Percentiles rank a stretch among this genome's conserved stretches.
These are phyloP conservation scores for Peucedramus taeniatus DNA, from an alignment of 2,113 vertebrate species.

Conservation along the genomic window DNA sequence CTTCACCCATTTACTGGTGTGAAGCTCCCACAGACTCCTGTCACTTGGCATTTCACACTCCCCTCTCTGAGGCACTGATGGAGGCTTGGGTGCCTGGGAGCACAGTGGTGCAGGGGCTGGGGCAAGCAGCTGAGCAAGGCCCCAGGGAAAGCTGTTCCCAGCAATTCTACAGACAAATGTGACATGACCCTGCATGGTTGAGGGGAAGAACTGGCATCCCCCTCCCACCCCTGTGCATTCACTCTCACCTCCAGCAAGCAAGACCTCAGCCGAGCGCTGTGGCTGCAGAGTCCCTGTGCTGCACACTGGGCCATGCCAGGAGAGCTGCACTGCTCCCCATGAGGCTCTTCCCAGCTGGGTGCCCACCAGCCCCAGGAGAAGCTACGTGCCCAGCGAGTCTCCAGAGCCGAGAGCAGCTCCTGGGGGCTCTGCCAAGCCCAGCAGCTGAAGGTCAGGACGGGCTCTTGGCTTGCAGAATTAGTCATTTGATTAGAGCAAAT, in stretches of 20 bases:
- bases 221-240: not conserved
- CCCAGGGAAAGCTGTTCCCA: not conserved
- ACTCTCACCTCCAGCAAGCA: accelerated
- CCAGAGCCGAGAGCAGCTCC: not conserved
- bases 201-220: not conserved
- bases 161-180: not conserved
- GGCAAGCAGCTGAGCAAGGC: too few relatives aligned
- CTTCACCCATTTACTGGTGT: not conserved
- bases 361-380: not conserved
- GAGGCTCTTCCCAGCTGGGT: not conserved
- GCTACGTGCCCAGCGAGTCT: accelerated
- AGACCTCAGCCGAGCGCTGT: not conserved
- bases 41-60: not conserved
- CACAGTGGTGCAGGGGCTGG: accelerated
- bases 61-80: accelerated
- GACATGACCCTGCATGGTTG: accelerated
- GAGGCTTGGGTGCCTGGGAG: not conserved
- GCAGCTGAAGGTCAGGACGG: not conserved
- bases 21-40: accelerated
- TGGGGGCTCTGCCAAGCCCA: not conserved
- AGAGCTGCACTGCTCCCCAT: accelerated
- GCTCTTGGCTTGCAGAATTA: not conserved
- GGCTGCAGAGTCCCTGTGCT: not conserved
- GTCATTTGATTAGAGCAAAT: not conserved
- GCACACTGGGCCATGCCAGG: accelerated